Conservation (phyloP, 2,797 vertebrate genomes). For the Gobionotothen gibberifrons region DNA sequence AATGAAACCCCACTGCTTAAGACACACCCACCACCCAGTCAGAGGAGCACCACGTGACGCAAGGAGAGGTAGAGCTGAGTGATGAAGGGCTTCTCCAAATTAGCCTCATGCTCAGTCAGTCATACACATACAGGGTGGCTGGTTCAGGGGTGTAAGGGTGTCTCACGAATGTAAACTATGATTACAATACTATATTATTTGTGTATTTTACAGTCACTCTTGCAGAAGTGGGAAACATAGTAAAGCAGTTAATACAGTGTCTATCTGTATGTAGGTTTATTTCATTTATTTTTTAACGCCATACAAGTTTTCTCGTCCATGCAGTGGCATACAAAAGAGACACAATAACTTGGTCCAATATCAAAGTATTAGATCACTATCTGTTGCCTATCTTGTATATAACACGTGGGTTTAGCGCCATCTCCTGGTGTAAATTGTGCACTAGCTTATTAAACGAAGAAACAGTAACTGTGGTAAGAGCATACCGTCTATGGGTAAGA, state of each 20-base stretch:
- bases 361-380: not conserved
- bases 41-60: constrained; percentile 80
- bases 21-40: constrained; percentile 85
- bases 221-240: not conserved
- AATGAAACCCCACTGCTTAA: constrained; percentile 86
- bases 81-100: constrained; percentile 40
- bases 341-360: not conserved
- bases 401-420: constrained; percentile 50
- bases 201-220: not conserved
- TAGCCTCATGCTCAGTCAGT: not conserved
- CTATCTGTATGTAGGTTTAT: not conserved
- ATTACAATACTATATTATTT: not conserved
- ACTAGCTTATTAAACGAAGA: not conserved
- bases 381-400: not conserved
- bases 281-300: not conserved
- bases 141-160: not conserved
- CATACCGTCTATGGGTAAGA: too few relatives aligned
- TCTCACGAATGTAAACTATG: not conserved
- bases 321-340: not conserved
- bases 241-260: too few relatives aligned
- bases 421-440: constrained; percentile 51
- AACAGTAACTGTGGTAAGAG: not conserved
- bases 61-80: constrained; percentile 52
- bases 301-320: too few relatives aligned
- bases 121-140: not conserved